Percentiles rank a stretch among this genome's conserved stretches.
phyloP scores from a whole-genome alignment of 2,888 invertebrate genomes.

The Sphaerophoria taeniata region DNA sequence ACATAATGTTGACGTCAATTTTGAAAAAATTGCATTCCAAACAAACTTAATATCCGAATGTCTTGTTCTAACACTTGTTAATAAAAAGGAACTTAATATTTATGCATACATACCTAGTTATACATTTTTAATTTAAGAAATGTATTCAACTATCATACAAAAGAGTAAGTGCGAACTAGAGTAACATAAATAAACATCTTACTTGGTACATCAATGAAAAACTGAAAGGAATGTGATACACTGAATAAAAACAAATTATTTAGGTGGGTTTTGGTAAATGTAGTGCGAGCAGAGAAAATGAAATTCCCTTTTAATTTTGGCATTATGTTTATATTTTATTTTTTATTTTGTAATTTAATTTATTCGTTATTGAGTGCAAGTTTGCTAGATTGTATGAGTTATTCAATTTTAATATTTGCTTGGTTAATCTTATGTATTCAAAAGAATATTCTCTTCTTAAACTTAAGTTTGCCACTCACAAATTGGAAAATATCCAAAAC shows the following conservation, averaged over 20 bases:
- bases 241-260: conserved; percentile 17
- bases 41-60: too few species aligned
- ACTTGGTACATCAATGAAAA: too few species aligned
- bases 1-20: too few species aligned
- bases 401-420: conserved; percentile 26
- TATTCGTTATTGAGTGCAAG: conserved; percentile 51
- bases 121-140: too few species aligned
- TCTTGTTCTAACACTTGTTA: too few species aligned
- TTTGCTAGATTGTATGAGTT: conserved; percentile 57
- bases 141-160: too few species aligned
- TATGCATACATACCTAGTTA: too few species aligned
- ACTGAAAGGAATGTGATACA: too few species aligned
- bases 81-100: too few species aligned
- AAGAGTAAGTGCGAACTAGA: too few species aligned
- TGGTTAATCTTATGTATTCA: not conserved
- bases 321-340: conserved; percentile 37
- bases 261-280: conserved; percentile 60
- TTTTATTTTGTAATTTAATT: conserved; percentile 14
- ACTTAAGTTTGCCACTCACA: not conserved
- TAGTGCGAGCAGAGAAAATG: conserved; percentile 46
- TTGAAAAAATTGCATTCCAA: too few species aligned
- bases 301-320: conserved; percentile 47
- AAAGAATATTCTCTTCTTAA: conserved; percentile 30
- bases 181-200: too few species aligned
- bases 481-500: not conserved